Evolutionary conservation across 1,140 invertebrate species (phyloP), one percentile per base, ranked within the genome.

Genomic region (Drosophila oshimai): DNA sequence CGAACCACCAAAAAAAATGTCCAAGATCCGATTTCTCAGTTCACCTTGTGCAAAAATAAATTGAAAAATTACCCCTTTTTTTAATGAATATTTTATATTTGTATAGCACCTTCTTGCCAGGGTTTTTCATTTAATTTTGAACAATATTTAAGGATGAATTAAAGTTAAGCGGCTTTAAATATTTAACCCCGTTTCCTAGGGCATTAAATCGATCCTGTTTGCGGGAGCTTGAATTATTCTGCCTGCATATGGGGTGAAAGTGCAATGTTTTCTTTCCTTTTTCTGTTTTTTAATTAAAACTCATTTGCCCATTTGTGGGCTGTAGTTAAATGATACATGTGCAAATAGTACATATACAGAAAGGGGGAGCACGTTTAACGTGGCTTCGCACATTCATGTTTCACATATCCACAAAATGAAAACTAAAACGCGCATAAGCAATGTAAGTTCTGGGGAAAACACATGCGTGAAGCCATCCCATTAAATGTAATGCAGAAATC

Each of bases 241-340:
- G 37, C 31, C 18, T 58, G 58, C 36, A 58, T 39, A 62, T 10
- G 12, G 13, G 33, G n/a, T n/a, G 17, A 39, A 31, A 67, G 44
- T 65, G 42, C 62, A 65, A 31, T 18, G 44, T 50, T 65, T 67
- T 64, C 55, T 51, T 60, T 49, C 26, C 61, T 51, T 60, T 36
- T 1, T 4, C 10, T 12, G 28, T 17, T 24, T 73, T 72, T 72
- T 72, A 72, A 72, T 72, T 71, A 72, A 72, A 72, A 72, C 67
- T 72, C 54, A 71, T 71, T 72, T 61, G 55, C 54, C n/a, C 68
- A 71, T 71, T 71, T 71, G 51, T 50, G 53, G 65, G 67, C 10
- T 60, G 37, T 60, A 36, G 31, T 71, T 71, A 60, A 70, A 50
- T 49, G 44, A 50, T 31, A 60, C 44, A n/a, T n/a, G 20, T 41